These are phyloP conservation scores for Amaurobius ferox DNA, from an alignment of 2,888 invertebrate genomes.

Conservation along the genomic window DNA sequence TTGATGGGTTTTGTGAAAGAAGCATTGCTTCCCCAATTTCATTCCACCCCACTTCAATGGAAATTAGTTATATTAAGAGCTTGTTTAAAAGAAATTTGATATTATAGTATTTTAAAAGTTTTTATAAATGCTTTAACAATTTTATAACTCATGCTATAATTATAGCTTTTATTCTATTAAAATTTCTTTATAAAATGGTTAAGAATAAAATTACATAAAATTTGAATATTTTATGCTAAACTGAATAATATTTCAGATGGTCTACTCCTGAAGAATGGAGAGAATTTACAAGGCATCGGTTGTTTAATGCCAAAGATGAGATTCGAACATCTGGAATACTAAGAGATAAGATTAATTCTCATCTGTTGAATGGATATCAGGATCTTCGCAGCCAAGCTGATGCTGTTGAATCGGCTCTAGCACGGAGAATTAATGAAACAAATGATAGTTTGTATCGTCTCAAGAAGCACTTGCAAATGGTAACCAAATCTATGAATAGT, in stretches of 20 bases:
- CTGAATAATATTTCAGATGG: slow-evolving; percentile 80
- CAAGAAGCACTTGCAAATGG: slow-evolving; percentile 82
- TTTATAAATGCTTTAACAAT: too few species aligned
- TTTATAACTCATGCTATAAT: too few species aligned
- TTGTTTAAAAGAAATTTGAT: too few species aligned
- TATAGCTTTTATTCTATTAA: too few species aligned
- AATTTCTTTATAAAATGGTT: too few species aligned
- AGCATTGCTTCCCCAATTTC: too few species aligned
- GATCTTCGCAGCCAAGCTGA: slow-evolving; percentile 91
- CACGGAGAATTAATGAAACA: slow-evolving; percentile 86
- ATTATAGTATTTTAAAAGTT: too few species aligned
- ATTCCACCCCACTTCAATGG: too few species aligned
- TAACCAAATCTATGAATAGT: too few species aligned
- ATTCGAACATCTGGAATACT: slow-evolving; percentile 86
- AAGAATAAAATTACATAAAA: too few species aligned
- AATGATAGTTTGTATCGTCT: slow-evolving; percentile 84
- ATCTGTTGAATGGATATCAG: slow-evolving; percentile 86
- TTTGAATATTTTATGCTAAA: neutral
- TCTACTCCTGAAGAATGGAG: slow-evolving; percentile 92
- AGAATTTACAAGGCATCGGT: slow-evolving; percentile 86
- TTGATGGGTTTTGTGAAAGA: too few species aligned
- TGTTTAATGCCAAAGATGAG: slow-evolving; percentile 86
- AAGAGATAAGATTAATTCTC: slow-evolving; percentile 84
- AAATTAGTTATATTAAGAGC: too few species aligned
- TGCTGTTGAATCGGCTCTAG: slow-evolving; percentile 86